These are phyloP conservation scores for Merops nubicus DNA, from an alignment of 2,113 vertebrate genomes.

Conservation along the genomic window DNA sequence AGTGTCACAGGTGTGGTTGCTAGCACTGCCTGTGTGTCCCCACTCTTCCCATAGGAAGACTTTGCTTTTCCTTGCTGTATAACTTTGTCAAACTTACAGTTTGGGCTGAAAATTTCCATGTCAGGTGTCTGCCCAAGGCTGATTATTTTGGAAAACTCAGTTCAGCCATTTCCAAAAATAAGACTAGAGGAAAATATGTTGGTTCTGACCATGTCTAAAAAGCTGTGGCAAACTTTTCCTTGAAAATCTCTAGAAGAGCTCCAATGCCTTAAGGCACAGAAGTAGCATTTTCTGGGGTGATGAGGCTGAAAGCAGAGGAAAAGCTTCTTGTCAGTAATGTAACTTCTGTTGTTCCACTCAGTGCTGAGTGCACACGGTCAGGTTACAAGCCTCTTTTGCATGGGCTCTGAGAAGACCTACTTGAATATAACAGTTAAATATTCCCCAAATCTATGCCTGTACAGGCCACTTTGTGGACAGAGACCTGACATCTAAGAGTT, in stretches of 20 bases:
- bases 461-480: neutral
- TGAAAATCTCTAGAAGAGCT: slow-evolving; percentile 5
- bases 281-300: neutral
- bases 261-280: neutral
- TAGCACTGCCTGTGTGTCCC: neutral
- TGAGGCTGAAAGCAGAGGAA: neutral
- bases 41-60: neutral
- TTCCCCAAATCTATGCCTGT: neutral
- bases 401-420: neutral
- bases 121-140: slow-evolving; percentile 29
- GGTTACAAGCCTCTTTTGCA: neutral
- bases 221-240: neutral
- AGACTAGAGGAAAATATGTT: slow-evolving; percentile 45
- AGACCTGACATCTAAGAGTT: neutral
- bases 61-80: neutral
- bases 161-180: slow-evolving; percentile 58
- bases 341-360: neutral
- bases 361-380: neutral
- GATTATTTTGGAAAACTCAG: slow-evolving; percentile 61
- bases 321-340: neutral
- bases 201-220: slow-evolving; percentile 42
- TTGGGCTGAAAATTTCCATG: slow-evolving; percentile 44
- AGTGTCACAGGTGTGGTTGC: neutral
- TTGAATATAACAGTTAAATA: neutral
- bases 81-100: neutral